A percentile compares a stretch with the other conserved stretches of the same genome.
Conservation (phyloP, 2,113 vertebrate genomes). For the Felis catus region DNA sequence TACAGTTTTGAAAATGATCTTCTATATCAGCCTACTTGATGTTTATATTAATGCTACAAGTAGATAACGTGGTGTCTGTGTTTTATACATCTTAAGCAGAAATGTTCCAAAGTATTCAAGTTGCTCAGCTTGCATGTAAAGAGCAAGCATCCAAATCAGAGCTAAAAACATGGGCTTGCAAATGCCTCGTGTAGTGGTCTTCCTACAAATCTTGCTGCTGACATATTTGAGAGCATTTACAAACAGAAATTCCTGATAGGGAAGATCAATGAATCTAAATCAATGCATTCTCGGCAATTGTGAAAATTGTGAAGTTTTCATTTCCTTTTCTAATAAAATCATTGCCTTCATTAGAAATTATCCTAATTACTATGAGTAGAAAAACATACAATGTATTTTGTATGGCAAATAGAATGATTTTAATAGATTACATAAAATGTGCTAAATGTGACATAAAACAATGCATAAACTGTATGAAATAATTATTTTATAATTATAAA, state of each 20-base stretch:
- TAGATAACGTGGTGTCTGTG: neutral
- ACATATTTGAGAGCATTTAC: neutral
- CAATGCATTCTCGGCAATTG: neutral
- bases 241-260: neutral
- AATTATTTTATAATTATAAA: neutral
- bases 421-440: constrained; percentile 25
- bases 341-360: neutral
- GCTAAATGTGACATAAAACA: constrained; percentile 25
- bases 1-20: neutral
- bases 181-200: neutral
- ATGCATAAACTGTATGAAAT: neutral
- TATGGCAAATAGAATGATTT: neutral
- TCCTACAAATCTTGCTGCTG: neutral
- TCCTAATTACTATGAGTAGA: neutral
- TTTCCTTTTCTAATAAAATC: neutral
- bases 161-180: neutral
- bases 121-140: neutral
- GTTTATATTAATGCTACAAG: neutral
- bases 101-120: neutral
- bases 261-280: neutral
- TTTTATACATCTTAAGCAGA: neutral
- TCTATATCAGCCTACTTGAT: neutral
- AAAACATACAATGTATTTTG: neutral
- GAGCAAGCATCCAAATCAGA: neutral
- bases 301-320: neutral